Conservation (phyloP, 2,888 invertebrate genomes). For the Andricus quercusramuli region DNA sequence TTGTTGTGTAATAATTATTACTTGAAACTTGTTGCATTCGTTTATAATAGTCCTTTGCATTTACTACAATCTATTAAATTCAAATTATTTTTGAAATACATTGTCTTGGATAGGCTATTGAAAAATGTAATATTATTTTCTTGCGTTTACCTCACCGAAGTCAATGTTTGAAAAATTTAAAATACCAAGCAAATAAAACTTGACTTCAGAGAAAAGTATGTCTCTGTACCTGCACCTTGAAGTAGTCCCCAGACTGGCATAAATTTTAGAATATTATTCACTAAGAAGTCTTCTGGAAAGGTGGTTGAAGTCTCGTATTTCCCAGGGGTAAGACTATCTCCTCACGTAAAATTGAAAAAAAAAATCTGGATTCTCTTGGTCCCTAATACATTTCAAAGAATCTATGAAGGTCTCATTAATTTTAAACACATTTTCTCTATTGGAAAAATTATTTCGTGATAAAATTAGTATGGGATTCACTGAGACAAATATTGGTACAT, state of each 20-base stretch:
- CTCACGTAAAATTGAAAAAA: not conserved
- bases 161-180: conserved; percentile 1
- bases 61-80: too few relatives aligned
- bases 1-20: too few relatives aligned
- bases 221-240: not conserved
- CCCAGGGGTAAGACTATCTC: not conserved
- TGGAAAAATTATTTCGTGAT: too few relatives aligned
- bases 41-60: too few relatives aligned
- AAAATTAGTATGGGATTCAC: too few relatives aligned
- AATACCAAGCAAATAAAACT: not conserved
- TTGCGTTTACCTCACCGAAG: not conserved
- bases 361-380: not conserved
- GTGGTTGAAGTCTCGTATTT: not conserved
- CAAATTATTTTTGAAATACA: not conserved
- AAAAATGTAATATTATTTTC: not conserved
- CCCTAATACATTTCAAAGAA: not conserved
- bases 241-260: conserved; percentile 7
- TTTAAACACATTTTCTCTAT: too few relatives aligned
- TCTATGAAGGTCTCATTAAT: too few relatives aligned
- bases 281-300: conserved; percentile 4
- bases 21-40: too few relatives aligned
- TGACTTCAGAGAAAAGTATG: not conserved
- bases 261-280: conserved; percentile 8
- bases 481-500: too few relatives aligned
- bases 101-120: not conserved